Evolutionary conservation across 1,140 invertebrate genomes (phyloP), one percentile per base, ranked within the genome.

Genomic region (Acromyrmex heyeri): DNA sequence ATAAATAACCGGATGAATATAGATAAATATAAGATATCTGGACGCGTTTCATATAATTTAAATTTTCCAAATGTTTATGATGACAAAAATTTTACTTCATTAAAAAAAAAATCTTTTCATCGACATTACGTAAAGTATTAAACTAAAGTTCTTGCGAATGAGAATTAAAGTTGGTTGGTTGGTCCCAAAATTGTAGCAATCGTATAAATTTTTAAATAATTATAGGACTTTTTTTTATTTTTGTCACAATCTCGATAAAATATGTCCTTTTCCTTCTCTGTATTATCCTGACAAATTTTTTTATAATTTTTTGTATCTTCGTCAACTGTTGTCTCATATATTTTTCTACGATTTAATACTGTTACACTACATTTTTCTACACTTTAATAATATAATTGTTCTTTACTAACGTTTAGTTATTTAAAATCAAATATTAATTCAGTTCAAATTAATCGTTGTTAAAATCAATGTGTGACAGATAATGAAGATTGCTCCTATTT

Each of bases 121-220:
- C 21, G 12, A 21, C 8, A 4, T 24, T 16, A 4, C 14, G 16
- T 50, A 27, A 27, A 30, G 30, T 30, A 30, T 4, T 30, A 30
- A 30, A 30, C 3, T 30, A 30, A 30, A 53, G 30, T 34, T 72
- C 24, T 27, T 7, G 21, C 7, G 53, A 30, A 1, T 0, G 6
- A 12, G 16, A 75, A 75, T 0, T 2, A 16, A 24, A 16, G 0
- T 44, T 44, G n/a, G 5, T 48, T 6, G 5, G 21, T 48, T 6
- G 5, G 21, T 21, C 2, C 12, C 1, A 16, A 21, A n/a, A 67
- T 67, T 6, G 21, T 48, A 18, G 7, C 21, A 34, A 57, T 75
- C 1, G n/a, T 57, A n/a, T 8, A 61, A 44, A 38, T 44, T 59
- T 75, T 75, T 44, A 27, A 61, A 44, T 59, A 75, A 75, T 59